Conservation (phyloP, 2,888 invertebrate genomes). For the Stenotaenia linearis region DNA sequence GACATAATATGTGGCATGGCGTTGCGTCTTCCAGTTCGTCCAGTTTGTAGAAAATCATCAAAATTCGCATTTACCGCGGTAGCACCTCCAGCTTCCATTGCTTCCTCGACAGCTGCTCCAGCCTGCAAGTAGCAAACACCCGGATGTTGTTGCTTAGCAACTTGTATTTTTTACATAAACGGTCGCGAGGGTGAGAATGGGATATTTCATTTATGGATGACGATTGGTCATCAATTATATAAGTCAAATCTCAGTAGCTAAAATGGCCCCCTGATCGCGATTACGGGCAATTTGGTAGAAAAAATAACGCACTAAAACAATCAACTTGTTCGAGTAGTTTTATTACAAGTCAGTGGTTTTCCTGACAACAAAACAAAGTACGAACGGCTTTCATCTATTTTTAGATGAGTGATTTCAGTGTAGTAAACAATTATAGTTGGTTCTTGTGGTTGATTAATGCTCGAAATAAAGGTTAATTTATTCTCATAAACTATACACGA, state of each 20-base stretch:
- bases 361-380: too few relatives aligned
- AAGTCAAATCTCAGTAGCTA: too few relatives aligned
- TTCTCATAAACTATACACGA: background rate
- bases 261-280: too few relatives aligned
- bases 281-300: too few relatives aligned
- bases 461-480: background rate
- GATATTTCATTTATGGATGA: background rate
- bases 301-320: too few relatives aligned
- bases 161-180: background rate
- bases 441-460: background rate
- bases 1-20: conserved; percentile 79
- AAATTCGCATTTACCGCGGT: conserved; percentile 45
- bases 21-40: conserved; percentile 79
- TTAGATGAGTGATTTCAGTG: too few relatives aligned
- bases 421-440: background rate
- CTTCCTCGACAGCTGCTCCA: background rate
- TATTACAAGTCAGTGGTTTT: too few relatives aligned
- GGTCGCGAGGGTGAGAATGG: background rate
- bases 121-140: background rate
- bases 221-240: background rate
- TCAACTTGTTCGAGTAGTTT: too few relatives aligned
- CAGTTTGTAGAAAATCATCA: conserved; percentile 75
- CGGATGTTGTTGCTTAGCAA: conserved; percentile 1
- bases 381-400: too few relatives aligned
- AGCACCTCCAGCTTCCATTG: conserved; percentile 37